These are phyloP conservation scores for Capitulum mitella DNA, from an alignment of 2,888 invertebrate species.

Conservation along the genomic window DNA sequence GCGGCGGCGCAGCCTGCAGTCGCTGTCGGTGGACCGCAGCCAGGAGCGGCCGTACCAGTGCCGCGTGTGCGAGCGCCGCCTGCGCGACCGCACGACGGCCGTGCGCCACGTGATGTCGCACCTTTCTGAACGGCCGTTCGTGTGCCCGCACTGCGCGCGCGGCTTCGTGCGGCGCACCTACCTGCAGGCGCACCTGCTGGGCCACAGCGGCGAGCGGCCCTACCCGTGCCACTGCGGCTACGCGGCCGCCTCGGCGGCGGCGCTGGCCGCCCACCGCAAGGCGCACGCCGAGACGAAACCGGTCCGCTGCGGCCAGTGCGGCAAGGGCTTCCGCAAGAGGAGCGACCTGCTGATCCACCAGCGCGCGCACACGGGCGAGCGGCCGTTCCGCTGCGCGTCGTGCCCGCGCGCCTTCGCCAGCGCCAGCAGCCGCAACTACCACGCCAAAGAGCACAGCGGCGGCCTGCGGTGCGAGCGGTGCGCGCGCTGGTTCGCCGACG, in stretches of 20 bases:
- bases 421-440: background rate
- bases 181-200: background rate
- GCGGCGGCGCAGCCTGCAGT: background rate
- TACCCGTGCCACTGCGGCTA: background rate
- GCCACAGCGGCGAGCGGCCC: background rate
- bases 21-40: background rate
- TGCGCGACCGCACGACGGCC: slow-evolving; percentile 15
- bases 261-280: background rate
- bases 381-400: background rate
- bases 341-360: background rate
- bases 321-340: background rate
- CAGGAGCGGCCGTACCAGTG: slow-evolving; percentile 6
- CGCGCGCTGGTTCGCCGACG: background rate
- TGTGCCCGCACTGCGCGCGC: background rate
- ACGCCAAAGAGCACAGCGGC: background rate
- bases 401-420: background rate
- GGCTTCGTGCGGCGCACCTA: background rate
- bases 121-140: background rate
- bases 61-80: background rate
- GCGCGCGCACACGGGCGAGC: background rate
- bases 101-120: slow-evolving; percentile 16
- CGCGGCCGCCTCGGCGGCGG: background rate
- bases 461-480: background rate
- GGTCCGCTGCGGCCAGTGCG: background rate
- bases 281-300: background rate